These are phyloP conservation scores for Hyppa rectilinea DNA, from an alignment of 2,888 invertebrate species.

Conservation along the genomic window DNA sequence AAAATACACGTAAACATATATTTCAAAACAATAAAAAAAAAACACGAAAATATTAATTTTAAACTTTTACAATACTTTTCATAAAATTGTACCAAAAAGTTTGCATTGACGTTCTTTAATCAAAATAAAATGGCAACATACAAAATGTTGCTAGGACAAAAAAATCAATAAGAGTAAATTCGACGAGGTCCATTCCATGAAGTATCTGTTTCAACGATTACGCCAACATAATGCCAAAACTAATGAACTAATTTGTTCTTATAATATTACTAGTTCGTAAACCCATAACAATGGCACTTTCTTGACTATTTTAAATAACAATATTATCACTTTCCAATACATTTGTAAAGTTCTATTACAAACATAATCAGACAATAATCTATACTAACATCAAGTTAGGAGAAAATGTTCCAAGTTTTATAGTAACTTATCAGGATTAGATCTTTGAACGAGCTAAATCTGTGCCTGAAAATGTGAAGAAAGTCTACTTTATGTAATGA, in stretches of 20 bases:
- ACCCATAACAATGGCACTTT: constrained; percentile 78
- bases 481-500: not conserved
- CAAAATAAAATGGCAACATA: constrained; percentile 33
- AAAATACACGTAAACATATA: constrained; percentile 56
- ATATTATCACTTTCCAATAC: constrained; percentile 75
- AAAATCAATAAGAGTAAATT: constrained; percentile 35
- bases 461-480: not conserved
- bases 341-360: constrained; percentile 64
- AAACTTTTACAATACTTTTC: constrained; percentile 28
- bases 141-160: constrained; percentile 39
- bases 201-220: constrained; percentile 25
- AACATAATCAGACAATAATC: constrained; percentile 49
- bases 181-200: constrained; percentile 40
- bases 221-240: constrained; percentile 39
- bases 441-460: constrained; percentile 15
- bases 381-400: constrained; percentile 47
- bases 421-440: not conserved
- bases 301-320: constrained; percentile 75
- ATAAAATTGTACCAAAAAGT: constrained; percentile 39
- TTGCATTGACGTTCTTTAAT: constrained; percentile 32
- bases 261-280: constrained; percentile 60
- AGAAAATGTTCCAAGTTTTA: constrained; percentile 33
- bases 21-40: constrained; percentile 57
- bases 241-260: constrained; percentile 61
- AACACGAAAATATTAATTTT: constrained; percentile 45